These are phyloP conservation scores for Pholis gunnellus DNA, from an alignment of 2,113 vertebrate genomes.

Conservation along the genomic window DNA sequence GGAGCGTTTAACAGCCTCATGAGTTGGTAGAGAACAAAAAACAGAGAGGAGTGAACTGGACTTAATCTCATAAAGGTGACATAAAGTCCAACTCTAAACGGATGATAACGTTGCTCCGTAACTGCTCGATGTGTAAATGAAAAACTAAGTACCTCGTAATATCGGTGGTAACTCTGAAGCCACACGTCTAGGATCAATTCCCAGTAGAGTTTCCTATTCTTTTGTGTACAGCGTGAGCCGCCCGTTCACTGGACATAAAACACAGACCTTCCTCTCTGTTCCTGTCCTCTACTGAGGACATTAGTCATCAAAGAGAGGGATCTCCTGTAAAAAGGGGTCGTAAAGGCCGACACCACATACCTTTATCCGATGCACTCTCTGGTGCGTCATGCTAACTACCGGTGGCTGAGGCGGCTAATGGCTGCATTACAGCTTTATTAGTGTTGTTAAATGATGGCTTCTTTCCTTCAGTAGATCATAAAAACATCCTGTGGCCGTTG, in stretches of 20 bases:
- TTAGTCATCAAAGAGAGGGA: conserved; percentile 65
- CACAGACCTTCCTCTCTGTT: conserved; percentile 25
- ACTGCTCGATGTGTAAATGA: too few relatives aligned
- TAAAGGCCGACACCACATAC: conserved; percentile 47
- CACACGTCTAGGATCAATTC: not conserved
- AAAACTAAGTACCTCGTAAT: too few relatives aligned
- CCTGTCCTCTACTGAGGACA: conserved; percentile 36
- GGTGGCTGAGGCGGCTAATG: conserved; percentile 54
- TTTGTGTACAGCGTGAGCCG: conserved; percentile 14
- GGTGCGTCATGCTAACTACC: conserved; percentile 41
- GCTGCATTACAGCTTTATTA: conserved; percentile 37
- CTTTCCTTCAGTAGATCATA: conserved; percentile 2
- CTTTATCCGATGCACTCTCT: conserved; percentile 52
- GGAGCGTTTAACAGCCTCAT: not conserved
- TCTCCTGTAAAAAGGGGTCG: conserved; percentile 27
- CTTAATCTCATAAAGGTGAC: too few relatives aligned
- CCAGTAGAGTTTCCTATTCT: not conserved
- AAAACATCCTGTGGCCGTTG: conserved; percentile 25
- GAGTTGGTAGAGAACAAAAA: too few relatives aligned
- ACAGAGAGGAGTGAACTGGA: too few relatives aligned
- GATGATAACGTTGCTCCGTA: not conserved
- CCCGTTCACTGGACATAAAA: conserved; percentile 40
- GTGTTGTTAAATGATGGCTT: conserved; percentile 22
- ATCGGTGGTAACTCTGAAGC: not conserved
- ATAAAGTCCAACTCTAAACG: not conserved